These are phyloP conservation scores for Drosophila tanythrix DNA, from an alignment of 2,888 invertebrate species.

Conservation along the genomic window DNA sequence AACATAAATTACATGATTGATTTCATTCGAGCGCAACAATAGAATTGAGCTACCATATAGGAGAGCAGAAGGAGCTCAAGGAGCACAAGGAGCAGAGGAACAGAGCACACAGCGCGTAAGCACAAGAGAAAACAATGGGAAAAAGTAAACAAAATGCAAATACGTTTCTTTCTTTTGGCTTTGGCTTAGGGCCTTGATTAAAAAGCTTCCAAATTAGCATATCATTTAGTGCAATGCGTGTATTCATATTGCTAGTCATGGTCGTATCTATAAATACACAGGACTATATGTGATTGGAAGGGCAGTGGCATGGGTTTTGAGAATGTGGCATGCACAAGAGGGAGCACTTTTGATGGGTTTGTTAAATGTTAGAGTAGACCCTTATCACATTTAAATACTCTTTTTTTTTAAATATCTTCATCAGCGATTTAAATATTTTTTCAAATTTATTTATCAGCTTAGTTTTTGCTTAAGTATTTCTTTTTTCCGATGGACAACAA, in stretches of 20 bases:
- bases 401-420: background rate
- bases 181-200: conserved; percentile 70
- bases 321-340: background rate
- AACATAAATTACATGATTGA: conserved; percentile 84
- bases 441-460: background rate
- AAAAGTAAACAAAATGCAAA: conserved; percentile 78
- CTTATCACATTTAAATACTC: background rate
- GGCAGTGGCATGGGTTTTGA: background rate
- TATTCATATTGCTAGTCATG: conserved; percentile 41
- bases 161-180: conserved; percentile 41
- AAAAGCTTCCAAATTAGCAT: conserved; percentile 77
- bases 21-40: conserved; percentile 72
- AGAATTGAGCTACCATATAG: conserved; percentile 21
- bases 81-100: conserved; percentile 14
- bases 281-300: conserved; percentile 34
- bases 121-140: conserved; percentile 54
- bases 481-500: background rate
- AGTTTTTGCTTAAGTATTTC: background rate
- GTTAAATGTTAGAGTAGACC: background rate
- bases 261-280: conserved; percentile 59
- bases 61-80: background rate
- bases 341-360: background rate
- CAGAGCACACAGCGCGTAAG: conserved; percentile 47
- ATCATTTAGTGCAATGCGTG: conserved; percentile 62
- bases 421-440: background rate